phyloP scores from a whole-genome alignment of 2,888 invertebrate species.

The Phaonia tiefii region DNA sequence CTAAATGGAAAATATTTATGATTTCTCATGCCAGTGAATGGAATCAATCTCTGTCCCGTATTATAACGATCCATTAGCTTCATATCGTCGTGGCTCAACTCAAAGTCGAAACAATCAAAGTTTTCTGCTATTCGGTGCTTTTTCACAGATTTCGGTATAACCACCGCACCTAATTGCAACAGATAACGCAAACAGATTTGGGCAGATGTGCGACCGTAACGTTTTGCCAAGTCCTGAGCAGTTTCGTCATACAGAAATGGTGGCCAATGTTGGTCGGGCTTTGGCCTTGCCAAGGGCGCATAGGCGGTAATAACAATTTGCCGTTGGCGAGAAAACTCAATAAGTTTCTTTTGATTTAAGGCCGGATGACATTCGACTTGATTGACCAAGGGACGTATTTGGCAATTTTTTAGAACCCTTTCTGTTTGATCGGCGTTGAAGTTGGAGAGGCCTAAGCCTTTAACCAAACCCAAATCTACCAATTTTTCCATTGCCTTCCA shows the following conservation, averaged over 20 bases:
- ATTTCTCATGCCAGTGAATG: slow-evolving; percentile 75
- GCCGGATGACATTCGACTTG: slow-evolving; percentile 80
- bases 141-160: slow-evolving; percentile 83
- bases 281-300: slow-evolving; percentile 86
- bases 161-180: slow-evolving; percentile 81
- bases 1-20: slow-evolving; percentile 78
- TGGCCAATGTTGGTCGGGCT: slow-evolving; percentile 82
- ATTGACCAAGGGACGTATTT: slow-evolving; percentile 78
- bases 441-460: slow-evolving; percentile 78
- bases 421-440: slow-evolving; percentile 78
- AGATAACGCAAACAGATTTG: slow-evolving; percentile 85
- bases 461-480: slow-evolving; percentile 75
- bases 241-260: slow-evolving; percentile 77
- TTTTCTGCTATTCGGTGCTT: slow-evolving; percentile 81
- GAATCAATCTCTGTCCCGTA: slow-evolving; percentile 74
- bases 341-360: slow-evolving; percentile 81
- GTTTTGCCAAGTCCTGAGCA: slow-evolving; percentile 82
- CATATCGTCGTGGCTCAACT: slow-evolving; percentile 82
- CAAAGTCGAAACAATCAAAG: slow-evolving; percentile 83
- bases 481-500: slow-evolving; percentile 79
- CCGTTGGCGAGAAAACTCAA: slow-evolving; percentile 85
- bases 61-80: slow-evolving; percentile 72
- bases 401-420: slow-evolving; percentile 75
- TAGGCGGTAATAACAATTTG: slow-evolving; percentile 86
- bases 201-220: slow-evolving; percentile 84